phyloP scores from a whole-genome alignment of 2,797 vertebrate genomes.

The Alcedo atthis region DNA sequence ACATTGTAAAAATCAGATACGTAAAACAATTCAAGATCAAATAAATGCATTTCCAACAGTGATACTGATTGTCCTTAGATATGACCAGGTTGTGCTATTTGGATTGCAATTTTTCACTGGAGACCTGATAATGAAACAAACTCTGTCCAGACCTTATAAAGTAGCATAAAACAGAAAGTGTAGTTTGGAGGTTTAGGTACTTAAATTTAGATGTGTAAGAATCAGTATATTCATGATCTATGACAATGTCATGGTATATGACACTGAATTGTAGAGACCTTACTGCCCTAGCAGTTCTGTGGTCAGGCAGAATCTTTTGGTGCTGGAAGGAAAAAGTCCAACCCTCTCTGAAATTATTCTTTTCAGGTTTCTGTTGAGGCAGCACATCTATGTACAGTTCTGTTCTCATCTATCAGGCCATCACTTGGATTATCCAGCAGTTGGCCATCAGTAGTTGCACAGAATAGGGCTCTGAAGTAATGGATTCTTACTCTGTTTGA shows the following conservation, averaged over 20 bases:
- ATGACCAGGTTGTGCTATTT: not conserved
- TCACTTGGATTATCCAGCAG: not conserved
- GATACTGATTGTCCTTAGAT: not conserved
- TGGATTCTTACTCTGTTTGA: not conserved
- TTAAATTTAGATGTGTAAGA: not conserved
- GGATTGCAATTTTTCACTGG: not conserved
- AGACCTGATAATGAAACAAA: not conserved
- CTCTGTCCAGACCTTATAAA: not conserved
- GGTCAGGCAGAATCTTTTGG: not conserved
- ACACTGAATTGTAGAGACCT: not conserved
- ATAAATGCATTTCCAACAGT: not conserved
- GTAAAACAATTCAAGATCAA: not conserved
- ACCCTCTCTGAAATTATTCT: not conserved
- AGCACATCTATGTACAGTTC: not conserved
- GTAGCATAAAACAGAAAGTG: not conserved
- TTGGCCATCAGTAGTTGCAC: not conserved
- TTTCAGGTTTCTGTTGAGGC: not conserved
- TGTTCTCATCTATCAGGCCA: not conserved
- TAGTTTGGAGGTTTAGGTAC: not conserved
- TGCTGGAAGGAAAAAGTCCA: not conserved
- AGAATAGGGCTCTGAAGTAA: not conserved
- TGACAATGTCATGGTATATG: not conserved
- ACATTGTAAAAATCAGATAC: not conserved
- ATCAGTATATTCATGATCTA: not conserved
- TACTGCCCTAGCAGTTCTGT: not conserved